Evolutionary conservation across 2,888 invertebrate species (phyloP).

Genomic region (Aphidius colemani): DNA sequence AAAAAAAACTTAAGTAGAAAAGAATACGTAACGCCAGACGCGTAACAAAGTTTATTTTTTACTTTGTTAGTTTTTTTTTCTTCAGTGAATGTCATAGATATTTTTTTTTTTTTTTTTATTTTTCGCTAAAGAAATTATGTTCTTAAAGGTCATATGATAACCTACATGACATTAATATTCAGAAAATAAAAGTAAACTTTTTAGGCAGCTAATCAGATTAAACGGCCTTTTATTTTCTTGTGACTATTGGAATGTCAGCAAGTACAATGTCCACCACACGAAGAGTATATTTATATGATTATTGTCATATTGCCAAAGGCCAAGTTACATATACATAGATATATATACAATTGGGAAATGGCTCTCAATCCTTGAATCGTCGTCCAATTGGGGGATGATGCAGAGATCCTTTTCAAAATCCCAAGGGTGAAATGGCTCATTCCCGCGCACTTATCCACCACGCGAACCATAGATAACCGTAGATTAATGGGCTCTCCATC

Average conservation of each 20-base stretch:
- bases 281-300: not conserved
- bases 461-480: constrained; percentile 59
- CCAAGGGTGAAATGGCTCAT: constrained; percentile 61
- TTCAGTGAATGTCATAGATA: not conserved
- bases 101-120: constrained; percentile 31
- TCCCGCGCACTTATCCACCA: constrained; percentile 58
- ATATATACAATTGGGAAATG: not conserved
- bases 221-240: too few species aligned
- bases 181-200: not conserved
- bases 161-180: constrained; percentile 55
- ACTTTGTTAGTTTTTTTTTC: constrained; percentile 48
- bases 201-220: too few species aligned
- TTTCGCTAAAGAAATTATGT: constrained; percentile 48
- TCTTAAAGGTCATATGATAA: constrained; percentile 56
- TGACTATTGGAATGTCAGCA: too few species aligned
- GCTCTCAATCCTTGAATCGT: constrained; percentile 28
- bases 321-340: constrained; percentile 6
- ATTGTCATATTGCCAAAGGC: constrained; percentile 12
- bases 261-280: not conserved
- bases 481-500: constrained; percentile 56
- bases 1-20: constrained; percentile 32
- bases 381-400: constrained; percentile 30
- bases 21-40: constrained; percentile 29
- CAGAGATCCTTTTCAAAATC: constrained; percentile 47
- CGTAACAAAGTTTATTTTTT: constrained; percentile 50